phyloP scores from a whole-genome alignment of 2,797 vertebrate genomes.

The Enteromius argenteus region DNA sequence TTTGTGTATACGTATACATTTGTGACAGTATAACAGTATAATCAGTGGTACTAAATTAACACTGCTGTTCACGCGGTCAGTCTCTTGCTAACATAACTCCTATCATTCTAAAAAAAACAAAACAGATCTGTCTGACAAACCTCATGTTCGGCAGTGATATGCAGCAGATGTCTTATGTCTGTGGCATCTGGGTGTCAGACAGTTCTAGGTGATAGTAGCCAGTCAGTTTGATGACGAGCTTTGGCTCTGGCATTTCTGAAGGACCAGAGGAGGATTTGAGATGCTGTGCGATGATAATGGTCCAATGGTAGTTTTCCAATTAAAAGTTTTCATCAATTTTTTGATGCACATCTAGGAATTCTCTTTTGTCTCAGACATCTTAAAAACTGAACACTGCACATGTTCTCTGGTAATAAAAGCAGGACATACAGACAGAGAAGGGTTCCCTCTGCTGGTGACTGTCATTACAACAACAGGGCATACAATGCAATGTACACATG shows the following conservation, averaged over 20 bases:
- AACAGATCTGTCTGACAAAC: neutral
- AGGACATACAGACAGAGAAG: neutral
- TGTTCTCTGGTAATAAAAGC: neutral
- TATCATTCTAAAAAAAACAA: neutral
- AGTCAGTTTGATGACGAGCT: neutral
- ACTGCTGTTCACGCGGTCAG: neutral
- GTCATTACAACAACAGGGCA: neutral
- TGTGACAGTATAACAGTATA: neutral
- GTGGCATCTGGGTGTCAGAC: neutral
- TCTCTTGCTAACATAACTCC: neutral
- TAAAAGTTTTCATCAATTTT: neutral
- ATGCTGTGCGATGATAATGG: neutral
- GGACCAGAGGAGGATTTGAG: neutral
- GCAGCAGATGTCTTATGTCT: neutral
- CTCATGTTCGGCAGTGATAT: neutral
- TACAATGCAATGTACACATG: neutral
- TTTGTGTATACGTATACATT: too few relatives aligned
- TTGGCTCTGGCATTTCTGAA: neutral
- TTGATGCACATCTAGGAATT: neutral
- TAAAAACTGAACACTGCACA: conserved; percentile 5
- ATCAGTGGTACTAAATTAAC: neutral
- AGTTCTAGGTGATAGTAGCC: neutral
- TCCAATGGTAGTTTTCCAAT: neutral
- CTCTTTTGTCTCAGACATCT: neutral
- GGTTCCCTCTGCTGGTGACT: conserved; percentile 41